Evolutionary conservation across 2,888 invertebrate genomes (phyloP).

Genomic region (Galerucella calmariensis): DNA sequence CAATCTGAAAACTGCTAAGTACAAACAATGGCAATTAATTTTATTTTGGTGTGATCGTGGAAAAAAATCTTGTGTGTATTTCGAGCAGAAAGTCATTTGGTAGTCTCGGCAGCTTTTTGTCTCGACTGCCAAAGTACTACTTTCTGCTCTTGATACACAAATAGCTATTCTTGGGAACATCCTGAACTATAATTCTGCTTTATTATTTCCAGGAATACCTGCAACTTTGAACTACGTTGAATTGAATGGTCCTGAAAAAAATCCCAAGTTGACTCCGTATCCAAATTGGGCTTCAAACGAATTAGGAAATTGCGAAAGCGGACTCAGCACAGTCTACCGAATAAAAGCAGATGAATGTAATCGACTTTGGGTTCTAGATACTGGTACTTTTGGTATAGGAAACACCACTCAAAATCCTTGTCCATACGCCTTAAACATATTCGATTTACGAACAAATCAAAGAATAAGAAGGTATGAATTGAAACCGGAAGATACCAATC

Average conservation of each 20-base stretch:
- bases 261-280: constrained; percentile 81
- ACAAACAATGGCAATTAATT: too few relatives aligned
- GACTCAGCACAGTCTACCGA: constrained; percentile 82
- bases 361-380: constrained; percentile 85
- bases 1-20: too few relatives aligned
- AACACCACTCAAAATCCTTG: constrained; percentile 81
- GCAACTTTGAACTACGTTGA: constrained; percentile 84
- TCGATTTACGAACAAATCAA: constrained; percentile 79
- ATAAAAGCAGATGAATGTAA: constrained; percentile 83
- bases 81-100: too few relatives aligned
- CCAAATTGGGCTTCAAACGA: constrained; percentile 81
- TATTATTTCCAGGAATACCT: constrained; percentile 70
- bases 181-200: too few relatives aligned
- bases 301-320: constrained; percentile 79
- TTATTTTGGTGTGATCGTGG: too few relatives aligned
- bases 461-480: constrained; percentile 76
- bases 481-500: constrained; percentile 77
- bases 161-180: too few relatives aligned
- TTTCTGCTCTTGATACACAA: too few relatives aligned
- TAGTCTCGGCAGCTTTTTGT: too few relatives aligned
- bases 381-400: constrained; percentile 84
- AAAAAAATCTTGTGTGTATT: too few relatives aligned
- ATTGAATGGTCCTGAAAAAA: constrained; percentile 71
- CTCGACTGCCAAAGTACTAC: too few relatives aligned
- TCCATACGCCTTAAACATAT: constrained; percentile 82